Evolutionary conservation across 1,140 invertebrate species (phyloP).

Genomic region (Cherax destructor): DNA sequence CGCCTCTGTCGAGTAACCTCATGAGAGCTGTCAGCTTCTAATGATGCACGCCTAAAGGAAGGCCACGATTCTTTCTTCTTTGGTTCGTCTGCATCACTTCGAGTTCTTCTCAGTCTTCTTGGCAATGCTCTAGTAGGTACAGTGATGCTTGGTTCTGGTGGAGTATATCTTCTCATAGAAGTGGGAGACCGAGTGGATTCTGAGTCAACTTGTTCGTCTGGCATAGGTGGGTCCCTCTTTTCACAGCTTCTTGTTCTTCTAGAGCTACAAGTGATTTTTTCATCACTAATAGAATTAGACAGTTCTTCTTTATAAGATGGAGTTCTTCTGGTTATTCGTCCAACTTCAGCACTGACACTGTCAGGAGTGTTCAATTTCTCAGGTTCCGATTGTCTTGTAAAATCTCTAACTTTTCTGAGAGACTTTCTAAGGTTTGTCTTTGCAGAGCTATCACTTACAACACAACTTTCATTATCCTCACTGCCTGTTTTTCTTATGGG

Average conservation of each 20-base stretch:
- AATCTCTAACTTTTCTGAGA: constrained; percentile 28
- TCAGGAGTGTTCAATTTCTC: not conserved
- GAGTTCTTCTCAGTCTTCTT: constrained; percentile 44
- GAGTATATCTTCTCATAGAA: not conserved
- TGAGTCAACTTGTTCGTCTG: not conserved
- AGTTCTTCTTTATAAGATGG: constrained; percentile 24
- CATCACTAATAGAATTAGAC: not conserved
- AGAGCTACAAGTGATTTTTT: not conserved
- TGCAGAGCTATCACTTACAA: not conserved
- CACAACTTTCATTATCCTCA: not conserved
- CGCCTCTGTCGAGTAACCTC: constrained; percentile 13
- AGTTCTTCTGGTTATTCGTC: constrained; percentile 43
- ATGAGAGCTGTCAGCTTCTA: constrained; percentile 23
- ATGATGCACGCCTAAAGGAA: constrained; percentile 36
- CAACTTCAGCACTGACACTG: not conserved
- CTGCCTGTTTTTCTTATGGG: not conserved
- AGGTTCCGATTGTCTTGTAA: not conserved
- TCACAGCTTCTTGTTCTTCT: constrained; percentile 17
- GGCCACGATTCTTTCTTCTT: not conserved
- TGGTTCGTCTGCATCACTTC: constrained; percentile 53
- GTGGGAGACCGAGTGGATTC: not conserved
- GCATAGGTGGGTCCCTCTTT: not conserved
- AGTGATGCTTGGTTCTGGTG: not conserved
- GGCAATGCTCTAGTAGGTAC: not conserved
- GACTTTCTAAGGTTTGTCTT: constrained; percentile 30